Evolutionary conservation across 64 coral and sea anemone species (phyloP).

Genomic region (Trachythela sp.): DNA sequence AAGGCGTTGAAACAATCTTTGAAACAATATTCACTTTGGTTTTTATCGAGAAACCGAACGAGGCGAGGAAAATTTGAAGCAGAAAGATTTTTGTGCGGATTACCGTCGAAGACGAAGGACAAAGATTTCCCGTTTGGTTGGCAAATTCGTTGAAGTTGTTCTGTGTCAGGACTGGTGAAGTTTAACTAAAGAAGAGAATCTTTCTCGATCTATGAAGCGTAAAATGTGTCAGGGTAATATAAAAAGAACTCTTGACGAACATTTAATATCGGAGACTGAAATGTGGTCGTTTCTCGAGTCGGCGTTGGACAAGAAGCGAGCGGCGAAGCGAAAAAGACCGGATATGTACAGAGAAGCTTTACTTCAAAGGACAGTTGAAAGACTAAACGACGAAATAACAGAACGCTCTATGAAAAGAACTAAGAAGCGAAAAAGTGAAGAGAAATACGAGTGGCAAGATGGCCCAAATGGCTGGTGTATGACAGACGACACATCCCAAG

Average conservation of each 20-base stretch:
- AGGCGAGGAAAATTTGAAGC: neutral
- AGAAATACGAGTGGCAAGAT: slow-evolving; percentile 74
- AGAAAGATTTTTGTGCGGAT: too few relatives aligned
- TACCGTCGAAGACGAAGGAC: neutral
- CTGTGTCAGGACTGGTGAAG: neutral
- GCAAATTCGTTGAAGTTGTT: neutral
- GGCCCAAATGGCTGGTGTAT: slow-evolving; percentile 78
- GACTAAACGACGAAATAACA: slow-evolving; percentile 90
- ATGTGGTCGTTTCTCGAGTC: slow-evolving; percentile 77
- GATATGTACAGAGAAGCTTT: slow-evolving; percentile 89
- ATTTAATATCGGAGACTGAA: slow-evolving; percentile 73
- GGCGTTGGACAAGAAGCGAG: slow-evolving; percentile 75
- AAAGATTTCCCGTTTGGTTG: neutral
- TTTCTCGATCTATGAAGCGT: slow-evolving; percentile 34
- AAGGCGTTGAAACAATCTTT: neutral
- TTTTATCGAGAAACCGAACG: neutral
- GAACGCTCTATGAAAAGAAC: slow-evolving; percentile 79
- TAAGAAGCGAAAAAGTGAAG: slow-evolving; percentile 64
- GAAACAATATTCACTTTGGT: neutral
- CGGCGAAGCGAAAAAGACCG: slow-evolving; percentile 67
- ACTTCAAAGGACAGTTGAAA: slow-evolving; percentile 76
- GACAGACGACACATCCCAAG: slow-evolving; percentile 60
- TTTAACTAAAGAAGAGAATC: neutral
- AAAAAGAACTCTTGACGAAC: neutral
- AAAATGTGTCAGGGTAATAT: slow-evolving; percentile 52